These are phyloP conservation scores for Drosophila merina DNA, from an alignment of 2,888 invertebrate species.

Conservation along the genomic window DNA sequence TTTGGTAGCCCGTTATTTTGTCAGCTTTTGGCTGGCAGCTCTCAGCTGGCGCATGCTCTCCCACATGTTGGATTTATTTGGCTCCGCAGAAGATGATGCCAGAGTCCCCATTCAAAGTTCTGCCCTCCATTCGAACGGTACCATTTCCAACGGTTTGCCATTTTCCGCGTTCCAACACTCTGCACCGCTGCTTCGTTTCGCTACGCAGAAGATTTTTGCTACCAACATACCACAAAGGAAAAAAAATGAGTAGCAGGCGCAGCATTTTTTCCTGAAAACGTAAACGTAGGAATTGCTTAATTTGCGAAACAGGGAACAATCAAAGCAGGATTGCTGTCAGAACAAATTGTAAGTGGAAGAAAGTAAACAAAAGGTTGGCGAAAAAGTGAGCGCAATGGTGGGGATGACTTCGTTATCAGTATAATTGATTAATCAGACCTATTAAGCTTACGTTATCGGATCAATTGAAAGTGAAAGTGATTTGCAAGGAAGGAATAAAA, in stretches of 20 bases:
- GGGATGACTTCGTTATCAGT: conserved; percentile 29
- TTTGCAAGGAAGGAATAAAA: conserved; percentile 3
- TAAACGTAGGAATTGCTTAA: conserved; percentile 1
- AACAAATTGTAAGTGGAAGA: conserved; percentile 25
- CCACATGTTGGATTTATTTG: conserved; percentile 25
- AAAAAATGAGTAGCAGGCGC: conserved; percentile 7
- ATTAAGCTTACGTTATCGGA: conserved; percentile 10
- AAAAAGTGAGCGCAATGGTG: background rate
- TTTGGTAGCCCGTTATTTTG: conserved; percentile 2
- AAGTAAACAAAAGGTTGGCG: background rate
- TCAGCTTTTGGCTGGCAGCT: background rate
- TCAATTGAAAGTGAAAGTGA: conserved; percentile 48
- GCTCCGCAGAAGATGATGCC: conserved; percentile 30
- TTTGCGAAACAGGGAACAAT: background rate
- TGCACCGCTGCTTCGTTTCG: conserved; percentile 31
- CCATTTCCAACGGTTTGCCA: background rate
- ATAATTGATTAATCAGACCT: conserved; percentile 39
- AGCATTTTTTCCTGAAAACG: conserved; percentile 11
- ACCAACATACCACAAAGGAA: conserved; percentile 5
- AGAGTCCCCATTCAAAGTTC: conserved; percentile 28
- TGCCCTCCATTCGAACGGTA: conserved; percentile 32
- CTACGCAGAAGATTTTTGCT: conserved; percentile 39
- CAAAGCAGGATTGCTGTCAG: background rate
- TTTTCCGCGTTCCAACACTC: conserved; percentile 25
- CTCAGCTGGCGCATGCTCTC: conserved; percentile 38